Percentiles rank a stretch among this genome's conserved stretches.
Conservation (phyloP, 2,797 vertebrate genomes). For the Schizopygopsis pylzovi region DNA sequence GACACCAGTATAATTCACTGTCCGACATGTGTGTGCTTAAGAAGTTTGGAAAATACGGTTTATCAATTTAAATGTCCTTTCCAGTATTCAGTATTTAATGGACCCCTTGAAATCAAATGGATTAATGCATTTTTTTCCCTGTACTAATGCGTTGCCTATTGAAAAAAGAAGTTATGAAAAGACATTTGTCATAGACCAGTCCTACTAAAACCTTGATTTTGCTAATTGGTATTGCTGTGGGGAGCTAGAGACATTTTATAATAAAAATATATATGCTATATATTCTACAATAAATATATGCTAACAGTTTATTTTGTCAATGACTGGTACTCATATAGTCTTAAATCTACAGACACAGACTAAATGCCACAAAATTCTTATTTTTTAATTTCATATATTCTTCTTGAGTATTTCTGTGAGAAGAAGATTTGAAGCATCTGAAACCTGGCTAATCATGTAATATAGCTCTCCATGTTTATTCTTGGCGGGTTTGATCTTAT, state of each 20-base stretch:
- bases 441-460: neutral
- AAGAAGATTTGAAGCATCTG: neutral
- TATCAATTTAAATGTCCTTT: neutral
- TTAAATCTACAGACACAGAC: neutral
- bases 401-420: constrained; percentile 8
- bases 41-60: neutral
- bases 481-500: constrained; percentile 1
- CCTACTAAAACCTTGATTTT: neutral
- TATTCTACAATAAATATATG: neutral
- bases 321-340: neutral
- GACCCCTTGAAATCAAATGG: neutral
- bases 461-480: neutral
- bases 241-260: neutral
- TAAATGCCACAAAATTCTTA: neutral
- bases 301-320: neutral
- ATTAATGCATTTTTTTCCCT: too few species aligned
- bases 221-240: neutral
- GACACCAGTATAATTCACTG: neutral
- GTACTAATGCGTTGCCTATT: neutral
- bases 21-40: neutral
- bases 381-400: neutral
- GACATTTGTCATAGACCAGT: neutral
- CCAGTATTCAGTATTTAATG: neutral
- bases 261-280: neutral
- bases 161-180: neutral